Base-by-base conservation (phyloP, 2,113 vertebrate species). In the Petaurus breviceps region DNA sequence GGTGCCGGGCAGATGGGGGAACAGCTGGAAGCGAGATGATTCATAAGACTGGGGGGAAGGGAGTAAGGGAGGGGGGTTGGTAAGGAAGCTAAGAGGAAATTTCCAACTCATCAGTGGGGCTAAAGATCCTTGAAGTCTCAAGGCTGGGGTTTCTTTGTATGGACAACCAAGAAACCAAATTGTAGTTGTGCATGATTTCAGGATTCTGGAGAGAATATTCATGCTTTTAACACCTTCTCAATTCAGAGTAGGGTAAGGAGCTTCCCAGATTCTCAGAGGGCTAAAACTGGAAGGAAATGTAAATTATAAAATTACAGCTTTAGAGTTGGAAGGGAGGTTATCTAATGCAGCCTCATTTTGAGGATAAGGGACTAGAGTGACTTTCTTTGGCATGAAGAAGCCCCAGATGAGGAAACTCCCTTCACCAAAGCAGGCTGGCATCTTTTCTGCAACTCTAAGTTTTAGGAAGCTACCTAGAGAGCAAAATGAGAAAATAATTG, bases 1-100 rank as follows among this genome's bases (percentile, higher is more conserved):
- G 97, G 91, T 26, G 50, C 57, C 3, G 0, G 31, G 94, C 94
- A 53, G 90, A 90, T 52, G 51, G 77, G 51, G 93, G 93, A 92
- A 46, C 0, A 8, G 77, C 90, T 95, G 37, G 92, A 90, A 94
- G 91, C 26, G 47, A 93, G 57, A 12, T 77, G 61, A 77, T 77
- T 77, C 37, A 54, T 92, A 68, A 61, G 37, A 43, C 51, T 57
- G 51, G 57, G 46, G n/a, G 49, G 47, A 47, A 25, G 89, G 46
- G 61, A 12, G 16, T 11, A 26, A n/a, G 10, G 26, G 55, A 57
- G 55, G 55, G 37, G 12, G 37, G 5, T n/a, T 37, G 61, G 37
- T 16, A 77, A 77, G 61, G 89, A 90, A 50, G 89, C 46, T 8
- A 25, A 90, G 52, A 91, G 51, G 61, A 8, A 7, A 49, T 1